Base-by-base conservation (phyloP, 2,888 invertebrate genomes). In the Magallana nippona region DNA sequence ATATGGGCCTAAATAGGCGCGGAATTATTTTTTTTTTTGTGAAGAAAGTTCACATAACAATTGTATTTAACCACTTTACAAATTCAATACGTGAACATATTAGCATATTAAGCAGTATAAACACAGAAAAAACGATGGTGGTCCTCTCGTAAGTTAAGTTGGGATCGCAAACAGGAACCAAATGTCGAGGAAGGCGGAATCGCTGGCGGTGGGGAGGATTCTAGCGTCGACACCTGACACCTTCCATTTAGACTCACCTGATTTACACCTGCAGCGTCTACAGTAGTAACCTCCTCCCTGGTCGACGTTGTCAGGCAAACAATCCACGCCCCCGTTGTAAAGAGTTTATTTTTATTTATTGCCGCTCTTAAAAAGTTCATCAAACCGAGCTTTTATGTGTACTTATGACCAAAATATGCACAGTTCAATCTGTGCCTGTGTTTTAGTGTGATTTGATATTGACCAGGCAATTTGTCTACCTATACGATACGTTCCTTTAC, bases 371-470 rank as follows among this genome's bases (percentile, higher is more conserved):
- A 71, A 71, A 71, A 27, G 71, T 71, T 71, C 71, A 71, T 71
- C 71, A 71, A 71, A 22, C 71, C 71, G 5, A 27, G 71, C 71
- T 27, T 71, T 71, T 71, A 71, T 71, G 71, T 22, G 1, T 71
- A 71, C 71, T 71, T 71, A 71, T 71, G 71, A 32, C 32, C 71
- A 71, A 71, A 71, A 71, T 71, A 71, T 71, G 71, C 71, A 71
- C 71, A 71, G 32, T 71, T 71, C 27, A 71, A 71, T 71, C 71
- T 71, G 10, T 15, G 71, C 27, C 71, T 27, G 15, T 71, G 71
- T 71, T 71, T 71, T 71, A 71, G 71, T 71, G 71, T 71, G 71
- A 71, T 71, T 71, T 71, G 71, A 71, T 71, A 71, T 71, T 71
- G 71, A 71, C 71, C 27, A 71, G 71, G 71, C 32, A 71, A 71